Evolutionary conservation across 2,797 vertebrate species (phyloP).

Genomic region (Phrynocephalus forsythii): DNA sequence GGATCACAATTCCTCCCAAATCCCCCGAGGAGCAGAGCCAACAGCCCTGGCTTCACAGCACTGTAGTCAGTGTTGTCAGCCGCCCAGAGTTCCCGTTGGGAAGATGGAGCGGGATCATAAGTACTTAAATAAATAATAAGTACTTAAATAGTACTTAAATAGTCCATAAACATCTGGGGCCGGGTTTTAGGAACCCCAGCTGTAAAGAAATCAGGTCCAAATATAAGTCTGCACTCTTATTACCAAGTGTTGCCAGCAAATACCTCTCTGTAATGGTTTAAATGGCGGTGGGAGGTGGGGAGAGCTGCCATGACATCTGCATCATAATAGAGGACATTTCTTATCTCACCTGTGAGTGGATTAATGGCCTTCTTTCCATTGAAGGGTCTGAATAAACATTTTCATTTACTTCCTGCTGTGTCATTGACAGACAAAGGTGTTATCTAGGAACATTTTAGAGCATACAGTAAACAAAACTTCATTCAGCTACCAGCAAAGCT

Average conservation of each 20-base stretch:
- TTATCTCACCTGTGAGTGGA: constrained; percentile 81
- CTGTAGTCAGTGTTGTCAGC: no score
- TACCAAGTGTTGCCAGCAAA: constrained; percentile 74
- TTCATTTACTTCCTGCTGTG: constrained; percentile 81
- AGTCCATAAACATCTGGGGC: no score
- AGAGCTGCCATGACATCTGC: constrained; percentile 73
- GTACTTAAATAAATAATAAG: no score
- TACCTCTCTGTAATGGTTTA: constrained; percentile 64
- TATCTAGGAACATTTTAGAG: constrained; percentile 67
- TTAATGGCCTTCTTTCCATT: constrained; percentile 79
- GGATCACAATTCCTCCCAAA: no score
- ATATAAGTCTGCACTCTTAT: constrained; percentile 65
- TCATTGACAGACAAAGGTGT: constrained; percentile 79
- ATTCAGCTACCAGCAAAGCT: constrained; percentile 31
- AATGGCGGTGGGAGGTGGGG: not conserved
- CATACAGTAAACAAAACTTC: constrained; percentile 71
- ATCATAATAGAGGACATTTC: constrained; percentile 77
- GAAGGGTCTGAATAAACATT: constrained; percentile 81
- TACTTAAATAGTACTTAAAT: no score
- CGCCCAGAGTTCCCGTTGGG: no score
- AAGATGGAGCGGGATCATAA: no score
- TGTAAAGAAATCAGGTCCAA: constrained; percentile 36
- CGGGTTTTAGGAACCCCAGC: no score
- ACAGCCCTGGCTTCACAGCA: no score
- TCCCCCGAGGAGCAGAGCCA: no score